Evolutionary conservation across 2,797 vertebrate species (phyloP).

Genomic region (Propithecus deckenii): DNA sequence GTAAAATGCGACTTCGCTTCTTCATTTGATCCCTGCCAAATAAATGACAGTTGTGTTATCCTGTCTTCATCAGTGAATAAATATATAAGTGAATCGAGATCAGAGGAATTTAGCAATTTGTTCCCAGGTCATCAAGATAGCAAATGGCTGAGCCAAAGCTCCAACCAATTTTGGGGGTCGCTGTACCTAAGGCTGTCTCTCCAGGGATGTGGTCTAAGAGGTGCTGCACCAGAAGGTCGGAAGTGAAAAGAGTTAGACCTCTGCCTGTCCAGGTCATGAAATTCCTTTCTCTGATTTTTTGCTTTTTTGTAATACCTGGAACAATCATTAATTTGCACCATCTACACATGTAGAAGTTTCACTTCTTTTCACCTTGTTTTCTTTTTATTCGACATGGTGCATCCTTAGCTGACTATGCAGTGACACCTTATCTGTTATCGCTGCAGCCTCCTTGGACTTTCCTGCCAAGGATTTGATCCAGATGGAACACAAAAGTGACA

Average conservation of each 20-base stretch:
- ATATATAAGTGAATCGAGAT: neutral
- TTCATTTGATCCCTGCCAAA: neutral
- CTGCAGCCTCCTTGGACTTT: neutral
- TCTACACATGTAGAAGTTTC: neutral
- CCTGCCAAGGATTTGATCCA: neutral
- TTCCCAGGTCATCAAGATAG: neutral
- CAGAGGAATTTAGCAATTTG: neutral
- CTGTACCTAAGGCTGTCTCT: neutral
- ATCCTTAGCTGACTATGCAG: neutral
- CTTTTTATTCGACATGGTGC: neutral
- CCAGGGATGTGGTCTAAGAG: neutral
- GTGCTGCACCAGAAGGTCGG: neutral
- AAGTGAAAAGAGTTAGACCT: neutral
- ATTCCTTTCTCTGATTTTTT: neutral
- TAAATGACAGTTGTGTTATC: neutral
- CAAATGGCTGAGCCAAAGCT: neutral
- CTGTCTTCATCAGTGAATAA: neutral
- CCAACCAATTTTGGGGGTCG: neutral
- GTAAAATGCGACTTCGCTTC: neutral
- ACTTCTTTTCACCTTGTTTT: neutral
- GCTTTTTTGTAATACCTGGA: neutral
- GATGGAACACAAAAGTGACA: neutral
- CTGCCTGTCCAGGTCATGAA: neutral
- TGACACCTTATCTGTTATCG: neutral
- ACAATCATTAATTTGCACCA: neutral